Evolutionary conservation across 2,888 invertebrate genomes (phyloP).

Genomic region (Stenodema calcarata): DNA sequence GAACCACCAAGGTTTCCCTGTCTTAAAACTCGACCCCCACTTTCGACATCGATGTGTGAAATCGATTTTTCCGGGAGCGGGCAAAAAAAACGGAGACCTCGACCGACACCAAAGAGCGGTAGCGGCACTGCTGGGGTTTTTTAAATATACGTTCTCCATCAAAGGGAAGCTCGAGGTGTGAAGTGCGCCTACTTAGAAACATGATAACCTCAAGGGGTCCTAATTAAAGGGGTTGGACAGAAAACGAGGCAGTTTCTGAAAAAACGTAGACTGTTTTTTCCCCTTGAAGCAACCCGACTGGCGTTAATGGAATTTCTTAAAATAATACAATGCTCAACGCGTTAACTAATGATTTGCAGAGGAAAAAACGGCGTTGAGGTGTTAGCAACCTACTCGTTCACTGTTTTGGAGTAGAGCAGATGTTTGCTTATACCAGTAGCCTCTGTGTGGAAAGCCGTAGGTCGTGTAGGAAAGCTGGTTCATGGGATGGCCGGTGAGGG

Average conservation of each 20-base stretch:
- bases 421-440: too few relatives aligned
- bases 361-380: too few relatives aligned
- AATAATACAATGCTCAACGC: too few relatives aligned
- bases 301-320: neutral
- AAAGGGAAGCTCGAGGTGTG: slow-evolving; percentile 32
- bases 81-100: neutral
- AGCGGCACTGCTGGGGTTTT: neutral
- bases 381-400: too few relatives aligned
- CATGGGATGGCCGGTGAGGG: too few relatives aligned
- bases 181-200: slow-evolving; percentile 33
- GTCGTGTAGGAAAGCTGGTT: too few relatives aligned
- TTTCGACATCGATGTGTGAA: neutral
- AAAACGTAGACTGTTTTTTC: neutral
- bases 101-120: neutral
- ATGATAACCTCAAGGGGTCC: slow-evolving; percentile 1
- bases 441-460: too few relatives aligned
- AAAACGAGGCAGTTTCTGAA: neutral
- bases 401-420: too few relatives aligned
- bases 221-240: neutral
- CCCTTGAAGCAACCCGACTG: neutral
- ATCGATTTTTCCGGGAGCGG: neutral
- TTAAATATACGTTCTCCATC: neutral
- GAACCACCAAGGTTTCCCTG: neutral
- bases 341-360: too few relatives aligned
- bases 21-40: neutral